Base-by-base conservation (phyloP, 1,140 invertebrate species). In the Samia ricini region DNA sequence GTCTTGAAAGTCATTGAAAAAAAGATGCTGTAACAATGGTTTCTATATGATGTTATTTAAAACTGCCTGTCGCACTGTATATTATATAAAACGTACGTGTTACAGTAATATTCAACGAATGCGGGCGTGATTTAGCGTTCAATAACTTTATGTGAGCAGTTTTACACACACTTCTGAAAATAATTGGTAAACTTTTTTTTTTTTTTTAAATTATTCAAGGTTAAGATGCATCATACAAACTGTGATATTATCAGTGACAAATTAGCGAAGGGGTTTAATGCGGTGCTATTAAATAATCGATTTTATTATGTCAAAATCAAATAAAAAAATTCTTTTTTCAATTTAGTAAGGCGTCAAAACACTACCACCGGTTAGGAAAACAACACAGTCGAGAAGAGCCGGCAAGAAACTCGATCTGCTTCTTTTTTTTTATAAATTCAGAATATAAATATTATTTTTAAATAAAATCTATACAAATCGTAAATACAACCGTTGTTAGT, bases 221-320 rank as follows among this genome's bases (percentile, higher is more conserved):
- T 42, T 26, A 3, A 15, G 12, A 10, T 42, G 12, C 12, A 15
- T 42, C n/a, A 42, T 42, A 42, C 33, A 24, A 24, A 12, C 10
- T 22, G 24, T 24, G 52, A 55, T 22, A 55, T n/a, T 55, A n/a
- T 55, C 33, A 42, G 4, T 2, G 12, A 21, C 21, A 22, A 12
- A 24, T 55, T 22, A n/a, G 6, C 52, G 52, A 24, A 24, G n/a
- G n/a, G n/a, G n/a, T 55, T 12, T 20, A 52, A 52, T 52, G 22
- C 18, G 8, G 19, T 20, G 52, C 52, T 10, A 55, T 55, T 55
- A 55, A 55, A 55, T 23, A 55, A 55, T 55, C 52, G 52, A 55
- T 55, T 4, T 51, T 21, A 51, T 36, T 7, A 7, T 36, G 33
- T 7, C 33, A 6, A 36, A 7, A 36, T 15, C 6, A 7, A 36